phyloP scores from a whole-genome alignment of 2,113 vertebrate species.

The Colinus virginianus region DNA sequence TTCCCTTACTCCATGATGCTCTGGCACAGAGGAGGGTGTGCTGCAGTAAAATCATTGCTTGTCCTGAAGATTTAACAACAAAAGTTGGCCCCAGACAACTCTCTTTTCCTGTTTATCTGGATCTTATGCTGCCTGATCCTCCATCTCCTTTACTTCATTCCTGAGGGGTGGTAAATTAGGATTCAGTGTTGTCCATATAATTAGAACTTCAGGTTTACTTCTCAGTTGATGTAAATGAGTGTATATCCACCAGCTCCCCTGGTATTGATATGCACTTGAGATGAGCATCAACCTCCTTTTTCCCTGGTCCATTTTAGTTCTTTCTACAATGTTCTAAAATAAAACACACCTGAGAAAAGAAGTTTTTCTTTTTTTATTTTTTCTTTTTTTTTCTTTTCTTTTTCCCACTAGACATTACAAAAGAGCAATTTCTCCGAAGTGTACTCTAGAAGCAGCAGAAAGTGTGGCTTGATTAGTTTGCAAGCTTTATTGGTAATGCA shows the following conservation, averaged over 20 bases:
- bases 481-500: not conserved
- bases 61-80: not conserved
- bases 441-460: not conserved
- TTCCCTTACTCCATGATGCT: fast-evolving
- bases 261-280: fast-evolving
- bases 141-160: not conserved
- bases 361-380: too few relatives aligned
- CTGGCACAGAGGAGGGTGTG: not conserved
- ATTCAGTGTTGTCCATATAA: not conserved
- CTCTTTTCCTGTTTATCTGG: not conserved
- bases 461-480: not conserved
- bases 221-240: not conserved
- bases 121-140: not conserved
- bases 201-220: not conserved
- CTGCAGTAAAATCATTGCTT: not conserved
- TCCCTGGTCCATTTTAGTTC: fast-evolving
- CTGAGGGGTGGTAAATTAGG: not conserved
- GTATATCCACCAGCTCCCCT: not conserved
- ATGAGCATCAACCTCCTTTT: not conserved
- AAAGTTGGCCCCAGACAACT: not conserved
- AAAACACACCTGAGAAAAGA: not conserved
- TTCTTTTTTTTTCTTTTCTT: not conserved
- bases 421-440: slow-evolving; percentile 7
- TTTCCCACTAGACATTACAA: not conserved
- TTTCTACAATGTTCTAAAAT: not conserved